Conservation (phyloP, 2,888 invertebrate species). For the Amitus sp. region DNA sequence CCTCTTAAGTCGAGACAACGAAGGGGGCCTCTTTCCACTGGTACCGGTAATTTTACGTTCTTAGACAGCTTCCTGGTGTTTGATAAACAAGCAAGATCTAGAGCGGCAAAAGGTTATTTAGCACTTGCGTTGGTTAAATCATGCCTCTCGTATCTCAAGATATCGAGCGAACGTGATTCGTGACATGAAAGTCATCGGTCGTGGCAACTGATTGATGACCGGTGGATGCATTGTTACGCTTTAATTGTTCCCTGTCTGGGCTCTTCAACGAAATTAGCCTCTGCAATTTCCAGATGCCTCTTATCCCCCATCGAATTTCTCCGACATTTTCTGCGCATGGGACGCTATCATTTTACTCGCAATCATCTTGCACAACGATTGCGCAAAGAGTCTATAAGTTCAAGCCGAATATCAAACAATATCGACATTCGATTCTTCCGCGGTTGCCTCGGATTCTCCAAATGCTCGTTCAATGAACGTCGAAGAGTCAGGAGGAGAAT, state of each 20-base stretch:
- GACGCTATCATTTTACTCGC: no score
- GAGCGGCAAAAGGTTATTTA: constrained; percentile 53
- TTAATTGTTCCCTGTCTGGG: background rate
- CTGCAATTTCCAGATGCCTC: background rate
- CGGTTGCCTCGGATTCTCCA: no score
- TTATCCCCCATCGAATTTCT: background rate
- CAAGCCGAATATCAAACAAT: no score
- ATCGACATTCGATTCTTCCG: no score
- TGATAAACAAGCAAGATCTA: constrained; percentile 51
- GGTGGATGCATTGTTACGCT: background rate
- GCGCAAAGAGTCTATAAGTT: no score
- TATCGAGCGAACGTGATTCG: constrained; percentile 2
- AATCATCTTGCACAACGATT: background rate
- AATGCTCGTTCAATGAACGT: no score
- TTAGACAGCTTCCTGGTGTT: constrained; percentile 56
- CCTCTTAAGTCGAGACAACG: constrained; percentile 50
- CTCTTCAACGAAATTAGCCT: background rate
- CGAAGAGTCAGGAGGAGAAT: no score
- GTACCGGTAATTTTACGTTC: constrained; percentile 59
- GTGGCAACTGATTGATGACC: background rate
- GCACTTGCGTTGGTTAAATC: constrained; percentile 15
- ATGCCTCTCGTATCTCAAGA: background rate
- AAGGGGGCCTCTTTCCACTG: constrained; percentile 55
- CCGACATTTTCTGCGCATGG: no score
- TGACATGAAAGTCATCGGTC: constrained; percentile 2